Conservation (phyloP, 23 tunicate species). For the Trididemnum clinides region DNA sequence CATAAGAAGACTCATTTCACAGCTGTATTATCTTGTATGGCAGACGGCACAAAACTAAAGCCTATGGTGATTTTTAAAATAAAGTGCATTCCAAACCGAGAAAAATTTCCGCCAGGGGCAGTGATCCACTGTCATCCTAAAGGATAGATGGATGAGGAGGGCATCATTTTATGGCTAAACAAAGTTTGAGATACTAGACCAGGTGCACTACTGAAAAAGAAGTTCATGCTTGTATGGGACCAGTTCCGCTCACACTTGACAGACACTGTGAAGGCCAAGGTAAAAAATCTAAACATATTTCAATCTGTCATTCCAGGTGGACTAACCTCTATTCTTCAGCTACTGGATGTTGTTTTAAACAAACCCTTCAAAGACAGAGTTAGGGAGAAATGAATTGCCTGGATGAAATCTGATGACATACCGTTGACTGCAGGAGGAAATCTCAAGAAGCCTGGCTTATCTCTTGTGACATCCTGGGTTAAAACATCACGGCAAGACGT, state of each 20-base stretch:
- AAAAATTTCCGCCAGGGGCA: constrained; percentile 26
- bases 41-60: constrained; percentile 2
- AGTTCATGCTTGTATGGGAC: constrained; percentile 14
- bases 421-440: neutral
- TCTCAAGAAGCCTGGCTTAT: neutral
- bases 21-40: constrained; percentile 9
- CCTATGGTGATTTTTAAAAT: constrained; percentile 28
- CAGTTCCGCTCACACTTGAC: neutral
- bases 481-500: neutral
- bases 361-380: constrained; percentile 5
- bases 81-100: neutral
- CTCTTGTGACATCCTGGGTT: neutral
- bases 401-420: neutral
- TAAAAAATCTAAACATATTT: neutral
- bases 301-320: neutral
- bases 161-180: neutral
- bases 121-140: constrained; percentile 18
- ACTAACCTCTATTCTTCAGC: too few species aligned
- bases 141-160: constrained; percentile 40
- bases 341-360: neutral
- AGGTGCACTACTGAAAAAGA: constrained; percentile 6
- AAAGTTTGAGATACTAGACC: constrained; percentile 3
- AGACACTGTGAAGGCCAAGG: neutral
- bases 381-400: neutral
- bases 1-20: constrained; percentile 26